These are phyloP conservation scores for Shargacucullia verbasci DNA, from an alignment of 2,888 invertebrate species.

Conservation along the genomic window DNA sequence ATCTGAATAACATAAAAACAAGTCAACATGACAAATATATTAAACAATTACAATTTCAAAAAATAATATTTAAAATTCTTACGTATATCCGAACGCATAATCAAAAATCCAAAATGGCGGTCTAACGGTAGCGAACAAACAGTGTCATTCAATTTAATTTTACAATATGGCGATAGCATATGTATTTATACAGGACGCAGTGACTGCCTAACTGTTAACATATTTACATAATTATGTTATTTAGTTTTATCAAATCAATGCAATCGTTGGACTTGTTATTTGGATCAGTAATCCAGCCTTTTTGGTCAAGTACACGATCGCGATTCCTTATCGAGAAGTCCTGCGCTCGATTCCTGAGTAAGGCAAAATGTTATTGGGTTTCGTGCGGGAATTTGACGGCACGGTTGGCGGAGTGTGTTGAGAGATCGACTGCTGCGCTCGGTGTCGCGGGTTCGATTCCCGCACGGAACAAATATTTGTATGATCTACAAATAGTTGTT, in stretches of 20 bases:
- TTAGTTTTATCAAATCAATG: slow-evolving; percentile 25
- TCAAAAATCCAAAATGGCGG: slow-evolving; percentile 46
- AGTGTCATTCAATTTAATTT: slow-evolving; percentile 52
- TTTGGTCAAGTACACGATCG: too few relatives aligned
- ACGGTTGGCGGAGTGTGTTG: too few relatives aligned
- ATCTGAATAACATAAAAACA: slow-evolving; percentile 3
- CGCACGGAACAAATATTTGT: too few relatives aligned
- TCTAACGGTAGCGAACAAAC: slow-evolving; percentile 51
- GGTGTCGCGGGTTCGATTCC: too few relatives aligned
- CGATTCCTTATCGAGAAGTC: too few relatives aligned
- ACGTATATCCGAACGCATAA: slow-evolving; percentile 40
- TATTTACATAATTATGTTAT: slow-evolving; percentile 35
- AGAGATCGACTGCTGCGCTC: too few relatives aligned
- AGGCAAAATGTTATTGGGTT: too few relatives aligned
- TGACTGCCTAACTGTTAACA: slow-evolving; percentile 31
- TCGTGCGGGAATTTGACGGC: too few relatives aligned
- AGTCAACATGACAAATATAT: slow-evolving; percentile 3
- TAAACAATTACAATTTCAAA: background rate
- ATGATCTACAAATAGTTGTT: too few relatives aligned
- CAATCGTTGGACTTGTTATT: slow-evolving; percentile 13
- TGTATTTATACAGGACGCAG: slow-evolving; percentile 48
- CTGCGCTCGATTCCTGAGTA: too few relatives aligned
- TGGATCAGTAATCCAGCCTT: too few relatives aligned
- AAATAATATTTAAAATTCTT: slow-evolving; percentile 17
- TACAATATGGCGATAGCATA: slow-evolving; percentile 29